Evolutionary conservation across 2,113 vertebrate genomes (phyloP).

Genomic region (Columba livia): DNA sequence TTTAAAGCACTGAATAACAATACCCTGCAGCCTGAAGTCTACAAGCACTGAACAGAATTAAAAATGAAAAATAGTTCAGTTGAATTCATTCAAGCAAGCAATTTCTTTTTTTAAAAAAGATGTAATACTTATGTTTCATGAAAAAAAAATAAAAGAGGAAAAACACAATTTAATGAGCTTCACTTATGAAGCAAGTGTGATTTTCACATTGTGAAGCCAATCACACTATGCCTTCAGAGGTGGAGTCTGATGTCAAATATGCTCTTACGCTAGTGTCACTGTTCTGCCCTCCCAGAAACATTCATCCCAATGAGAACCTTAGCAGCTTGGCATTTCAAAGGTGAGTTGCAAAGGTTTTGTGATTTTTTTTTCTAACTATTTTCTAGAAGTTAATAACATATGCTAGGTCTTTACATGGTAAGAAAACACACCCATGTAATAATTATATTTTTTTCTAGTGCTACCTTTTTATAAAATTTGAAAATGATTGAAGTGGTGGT

Average conservation of each 20-base stretch:
- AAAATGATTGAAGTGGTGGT: neutral
- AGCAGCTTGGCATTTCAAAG: neutral
- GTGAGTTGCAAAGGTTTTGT: rapidly evolving
- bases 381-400: neutral
- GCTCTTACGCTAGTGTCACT: neutral
- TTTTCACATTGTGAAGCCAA: neutral
- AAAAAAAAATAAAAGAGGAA: neutral
- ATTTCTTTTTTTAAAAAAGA: neutral
- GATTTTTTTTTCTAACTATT: neutral
- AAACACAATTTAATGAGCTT: neutral
- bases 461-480: neutral
- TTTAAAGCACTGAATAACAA: neutral
- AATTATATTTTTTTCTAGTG: neutral
- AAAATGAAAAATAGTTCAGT: neutral
- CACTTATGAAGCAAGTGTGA: neutral
- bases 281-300: neutral
- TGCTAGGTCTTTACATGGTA: neutral
- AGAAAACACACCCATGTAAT: neutral
- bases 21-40: neutral
- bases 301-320: neutral
- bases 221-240: neutral
- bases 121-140: neutral
- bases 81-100: neutral
- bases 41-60: neutral
- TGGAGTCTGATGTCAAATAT: neutral